Evolutionary conservation across 2,113 vertebrate species (phyloP).

Genomic region (Grantiella picta): DNA sequence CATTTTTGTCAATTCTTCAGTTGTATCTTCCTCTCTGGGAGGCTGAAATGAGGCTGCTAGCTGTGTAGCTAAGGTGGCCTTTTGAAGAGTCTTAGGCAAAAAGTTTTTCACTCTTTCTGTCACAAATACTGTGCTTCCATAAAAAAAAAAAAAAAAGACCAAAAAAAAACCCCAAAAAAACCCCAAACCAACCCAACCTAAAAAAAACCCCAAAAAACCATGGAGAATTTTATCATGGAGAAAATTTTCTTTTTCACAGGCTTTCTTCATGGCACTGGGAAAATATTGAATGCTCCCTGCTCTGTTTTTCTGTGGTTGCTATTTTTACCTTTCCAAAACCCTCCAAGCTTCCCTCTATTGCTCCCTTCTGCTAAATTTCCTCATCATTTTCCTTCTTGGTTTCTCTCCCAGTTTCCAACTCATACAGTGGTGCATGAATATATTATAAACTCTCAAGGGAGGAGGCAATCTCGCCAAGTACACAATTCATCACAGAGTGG

Average conservation of each 20-base stretch:
- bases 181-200: neutral
- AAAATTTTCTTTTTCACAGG: neutral
- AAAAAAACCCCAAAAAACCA: no score
- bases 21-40: neutral
- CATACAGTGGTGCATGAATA: neutral
- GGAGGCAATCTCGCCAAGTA: neutral
- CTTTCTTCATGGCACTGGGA: neutral
- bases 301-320: neutral
- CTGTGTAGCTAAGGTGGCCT: neutral
- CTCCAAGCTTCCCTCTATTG: neutral
- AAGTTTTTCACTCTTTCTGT: neutral
- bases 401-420: neutral
- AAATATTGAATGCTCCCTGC: neutral
- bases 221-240: neutral
- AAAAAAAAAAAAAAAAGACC: accelerated
- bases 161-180: neutral
- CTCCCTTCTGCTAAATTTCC: neutral
- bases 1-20: neutral
- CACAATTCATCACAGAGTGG: neutral
- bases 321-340: neutral
- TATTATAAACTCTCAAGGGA: neutral
- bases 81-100: neutral
- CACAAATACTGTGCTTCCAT: neutral
- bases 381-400: neutral
- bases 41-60: neutral